Base-by-base conservation (phyloP, 2,113 vertebrate genomes). In the Amia ocellicauda region DNA sequence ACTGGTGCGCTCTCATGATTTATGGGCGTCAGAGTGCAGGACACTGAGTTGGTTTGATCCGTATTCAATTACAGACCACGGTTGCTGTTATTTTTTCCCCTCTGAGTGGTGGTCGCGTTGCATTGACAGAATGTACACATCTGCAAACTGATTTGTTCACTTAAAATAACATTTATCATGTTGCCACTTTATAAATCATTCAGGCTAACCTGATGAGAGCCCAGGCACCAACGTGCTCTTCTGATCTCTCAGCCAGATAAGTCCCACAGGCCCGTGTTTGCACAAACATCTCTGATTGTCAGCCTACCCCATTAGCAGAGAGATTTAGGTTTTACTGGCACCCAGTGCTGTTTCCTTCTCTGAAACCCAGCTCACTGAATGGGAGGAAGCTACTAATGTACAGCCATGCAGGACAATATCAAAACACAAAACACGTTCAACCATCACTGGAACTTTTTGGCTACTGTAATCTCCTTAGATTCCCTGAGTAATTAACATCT, bases 171-270 rank as follows among this genome's bases (percentile, higher is more conserved):
- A 79, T 86, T 82, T 69, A 78, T 88, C 88, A 85, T 83, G 73
- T 75, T 81, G 74, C 80, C 84, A 83, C 78, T 63, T 83, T 81
- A 86, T 86, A 88, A 88, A 89, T 89, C 85, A 86, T 82, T 81
- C 77, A 72, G 40, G 71, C 75, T 82, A 79, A 86, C 87, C 80
- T 83, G 79, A 78, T 83, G 80, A 87, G 88, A 88, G 85, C 81
- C 80, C 73, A 79, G 76, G 74, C 76, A 83, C 76, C 62, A 67
- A 78, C 74, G 80, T 78, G 53, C 70, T 66, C 60, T 67, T 64
- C 58, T 69, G 78, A 82, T 77, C 69, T 65, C 67, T 69, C 69
- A 69, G 61, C 70, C 68, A 79, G 78, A 83, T 69, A 79, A 80
- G 77, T 77, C 67, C 75, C 64, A 31, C 27, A 74, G 78, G 80